Evolutionary conservation across 2,797 vertebrate genomes (phyloP).

Genomic region (Crenichthys baileyi): DNA sequence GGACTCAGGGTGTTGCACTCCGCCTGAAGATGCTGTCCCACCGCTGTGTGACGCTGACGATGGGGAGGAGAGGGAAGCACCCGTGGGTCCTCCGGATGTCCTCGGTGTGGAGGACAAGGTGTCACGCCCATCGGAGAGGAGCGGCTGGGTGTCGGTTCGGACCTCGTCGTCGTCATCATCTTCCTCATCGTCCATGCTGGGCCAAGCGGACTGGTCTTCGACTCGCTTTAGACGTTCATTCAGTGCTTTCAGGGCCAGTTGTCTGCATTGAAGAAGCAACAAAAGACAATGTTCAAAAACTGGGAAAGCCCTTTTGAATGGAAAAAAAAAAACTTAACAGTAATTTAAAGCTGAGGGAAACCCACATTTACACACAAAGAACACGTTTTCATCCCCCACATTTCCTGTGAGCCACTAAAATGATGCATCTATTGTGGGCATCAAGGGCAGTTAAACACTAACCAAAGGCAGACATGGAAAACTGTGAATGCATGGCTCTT

Average conservation of each 20-base stretch:
- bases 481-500: not conserved
- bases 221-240: constrained; percentile 96
- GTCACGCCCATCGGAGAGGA: constrained; percentile 74
- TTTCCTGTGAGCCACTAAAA: not conserved
- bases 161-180: constrained; percentile 89
- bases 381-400: not conserved
- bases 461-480: not conserved
- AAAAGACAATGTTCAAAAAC: not conserved
- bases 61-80: constrained; percentile 64
- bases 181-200: constrained; percentile 98
- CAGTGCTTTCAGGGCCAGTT: constrained; percentile 95
- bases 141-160: constrained; percentile 79
- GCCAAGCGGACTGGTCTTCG: constrained; percentile 96
- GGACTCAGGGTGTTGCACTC: constrained; percentile 83
- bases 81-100: constrained; percentile 37
- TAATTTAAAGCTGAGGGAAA: not conserved
- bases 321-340: not conserved
- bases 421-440: not conserved
- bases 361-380: not conserved
- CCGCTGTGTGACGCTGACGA: constrained; percentile 62
- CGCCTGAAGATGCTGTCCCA: constrained; percentile 49
- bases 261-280: constrained; percentile 79
- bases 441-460: not conserved
- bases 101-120: constrained; percentile 49
- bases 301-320: too few species aligned